phyloP scores from a whole-genome alignment of 2,797 vertebrate species.

The Yasuhikotakia modesta region DNA sequence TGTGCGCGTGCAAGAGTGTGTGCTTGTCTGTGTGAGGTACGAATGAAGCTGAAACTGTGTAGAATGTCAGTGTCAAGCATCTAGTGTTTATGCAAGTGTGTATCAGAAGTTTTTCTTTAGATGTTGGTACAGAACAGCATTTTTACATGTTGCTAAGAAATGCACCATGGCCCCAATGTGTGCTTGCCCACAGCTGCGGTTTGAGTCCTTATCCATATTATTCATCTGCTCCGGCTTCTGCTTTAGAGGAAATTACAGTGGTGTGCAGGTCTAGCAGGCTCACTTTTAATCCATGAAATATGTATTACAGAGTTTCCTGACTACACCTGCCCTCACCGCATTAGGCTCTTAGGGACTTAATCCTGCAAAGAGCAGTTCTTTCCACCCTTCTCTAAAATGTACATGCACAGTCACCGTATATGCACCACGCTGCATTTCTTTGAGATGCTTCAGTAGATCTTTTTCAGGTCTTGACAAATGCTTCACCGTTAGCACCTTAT shows the following conservation, averaged over 20 bases:
- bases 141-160: background rate
- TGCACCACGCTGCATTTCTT: background rate
- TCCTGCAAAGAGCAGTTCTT: background rate
- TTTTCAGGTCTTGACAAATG: background rate
- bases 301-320: constrained; percentile 53
- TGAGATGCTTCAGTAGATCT: background rate
- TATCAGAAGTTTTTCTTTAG: background rate
- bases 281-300: constrained; percentile 57
- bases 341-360: constrained; percentile 40
- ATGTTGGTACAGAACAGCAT: background rate
- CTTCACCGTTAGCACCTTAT: constrained; percentile 6
- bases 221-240: constrained; percentile 17
- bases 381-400: background rate
- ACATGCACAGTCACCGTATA: background rate
- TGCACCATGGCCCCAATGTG: background rate
- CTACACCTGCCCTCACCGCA: constrained; percentile 41
- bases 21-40: constrained; percentile 21
- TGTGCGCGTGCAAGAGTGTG: background rate
- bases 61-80: constrained; percentile 27
- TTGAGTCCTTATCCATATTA: constrained; percentile 43
- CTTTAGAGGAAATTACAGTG: constrained; percentile 52
- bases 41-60: constrained; percentile 9
- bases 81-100: constrained; percentile 41
- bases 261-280: constrained; percentile 47
- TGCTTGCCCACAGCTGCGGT: background rate